Percentiles rank a stretch among this genome's conserved stretches.
Evolutionary conservation across 35 echinoderm and acorn worm genomes (phyloP).

Genomic region (Lytechinus pictus): DNA sequence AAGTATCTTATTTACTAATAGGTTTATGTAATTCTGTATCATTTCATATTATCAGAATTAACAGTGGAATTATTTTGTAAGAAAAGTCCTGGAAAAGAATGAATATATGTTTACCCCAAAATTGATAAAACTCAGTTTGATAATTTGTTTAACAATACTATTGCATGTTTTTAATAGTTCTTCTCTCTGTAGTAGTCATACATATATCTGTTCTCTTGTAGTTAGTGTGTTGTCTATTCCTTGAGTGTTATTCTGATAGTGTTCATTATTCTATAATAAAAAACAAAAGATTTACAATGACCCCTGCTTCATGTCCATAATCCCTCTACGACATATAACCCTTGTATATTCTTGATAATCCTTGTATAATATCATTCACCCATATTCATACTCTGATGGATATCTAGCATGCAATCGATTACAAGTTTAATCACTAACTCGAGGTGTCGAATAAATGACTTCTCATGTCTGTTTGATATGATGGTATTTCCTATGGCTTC

Average conservation of each 20-base stretch:
- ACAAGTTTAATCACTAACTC: neutral
- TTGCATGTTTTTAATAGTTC: neutral
- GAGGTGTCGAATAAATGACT: neutral
- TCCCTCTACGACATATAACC: too few species aligned
- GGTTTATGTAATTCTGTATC: too few species aligned
- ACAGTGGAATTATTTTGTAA: too few species aligned
- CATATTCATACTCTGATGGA: neutral
- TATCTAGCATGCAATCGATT: neutral
- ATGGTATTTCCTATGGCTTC: slow-evolving; percentile 3
- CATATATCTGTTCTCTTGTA: neutral
- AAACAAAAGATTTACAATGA: neutral
- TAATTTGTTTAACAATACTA: too few species aligned
- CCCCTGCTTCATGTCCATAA: neutral
- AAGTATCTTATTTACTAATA: too few species aligned
- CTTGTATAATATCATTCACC: too few species aligned
- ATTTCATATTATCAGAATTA: too few species aligned
- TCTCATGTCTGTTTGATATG: neutral
- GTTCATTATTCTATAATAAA: neutral
- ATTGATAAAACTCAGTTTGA: too few species aligned
- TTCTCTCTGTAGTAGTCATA: neutral
- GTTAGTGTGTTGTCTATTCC: neutral
- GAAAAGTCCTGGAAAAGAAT: too few species aligned
- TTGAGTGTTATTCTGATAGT: neutral
- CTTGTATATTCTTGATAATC: too few species aligned
- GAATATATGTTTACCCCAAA: too few species aligned